These are phyloP conservation scores for Carollia perspicillata DNA, from an alignment of 2,113 vertebrate genomes.

Conservation along the genomic window DNA sequence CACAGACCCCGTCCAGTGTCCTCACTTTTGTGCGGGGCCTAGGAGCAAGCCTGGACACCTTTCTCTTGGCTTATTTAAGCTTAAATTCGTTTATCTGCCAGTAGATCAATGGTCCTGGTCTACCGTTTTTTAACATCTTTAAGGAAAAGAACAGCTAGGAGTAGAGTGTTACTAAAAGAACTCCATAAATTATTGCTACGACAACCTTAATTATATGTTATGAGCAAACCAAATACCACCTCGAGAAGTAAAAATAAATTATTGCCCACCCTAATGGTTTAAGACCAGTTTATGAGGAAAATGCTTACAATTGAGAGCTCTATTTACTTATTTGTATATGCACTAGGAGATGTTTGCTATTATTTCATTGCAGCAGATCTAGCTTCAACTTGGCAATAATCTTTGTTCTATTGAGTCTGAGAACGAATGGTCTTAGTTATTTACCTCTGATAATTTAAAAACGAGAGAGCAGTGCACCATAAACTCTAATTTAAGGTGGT, in stretches of 20 bases:
- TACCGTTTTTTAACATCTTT: constrained; percentile 42
- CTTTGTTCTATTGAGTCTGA: background rate
- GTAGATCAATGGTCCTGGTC: background rate
- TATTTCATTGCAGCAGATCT: constrained; percentile 11
- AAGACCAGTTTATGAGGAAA: constrained; percentile 23
- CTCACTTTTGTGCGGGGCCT: background rate
- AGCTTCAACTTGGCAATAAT: constrained; percentile 15
- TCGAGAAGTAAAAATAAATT: constrained; percentile 4
- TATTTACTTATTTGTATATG: background rate
- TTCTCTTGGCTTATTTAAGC: background rate
- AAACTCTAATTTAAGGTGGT: background rate
- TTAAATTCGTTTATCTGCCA: background rate
- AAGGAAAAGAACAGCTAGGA: background rate
- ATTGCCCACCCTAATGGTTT: background rate
- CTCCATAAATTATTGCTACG: constrained; percentile 11
- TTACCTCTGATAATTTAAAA: background rate
- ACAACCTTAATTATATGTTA: constrained; percentile 5
- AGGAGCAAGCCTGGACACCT: background rate
- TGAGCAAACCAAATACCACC: constrained; percentile 1
- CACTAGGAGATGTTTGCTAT: background rate
- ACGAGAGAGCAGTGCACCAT: background rate
- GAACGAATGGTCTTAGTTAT: constrained; percentile 1
- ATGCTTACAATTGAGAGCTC: background rate
- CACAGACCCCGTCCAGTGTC: background rate
- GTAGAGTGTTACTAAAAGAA: background rate